A percentile compares a stretch with the other conserved stretches of the same genome.
These are phyloP conservation scores for Cynocephalus volans DNA, from an alignment of 2,113 vertebrate species.

Conservation along the genomic window DNA sequence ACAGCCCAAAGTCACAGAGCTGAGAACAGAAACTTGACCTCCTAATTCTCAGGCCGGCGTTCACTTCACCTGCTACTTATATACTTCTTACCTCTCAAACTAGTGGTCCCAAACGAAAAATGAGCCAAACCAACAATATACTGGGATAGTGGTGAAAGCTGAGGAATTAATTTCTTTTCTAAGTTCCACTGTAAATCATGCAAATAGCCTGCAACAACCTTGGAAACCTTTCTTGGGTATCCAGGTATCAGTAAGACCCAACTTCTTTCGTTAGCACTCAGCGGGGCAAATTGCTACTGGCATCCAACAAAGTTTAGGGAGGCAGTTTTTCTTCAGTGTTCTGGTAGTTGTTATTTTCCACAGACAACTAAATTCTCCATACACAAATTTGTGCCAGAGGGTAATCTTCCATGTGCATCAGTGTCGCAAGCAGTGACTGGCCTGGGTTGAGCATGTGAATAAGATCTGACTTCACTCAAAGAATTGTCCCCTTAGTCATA, in stretches of 20 bases:
- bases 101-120: conserved; percentile 26
- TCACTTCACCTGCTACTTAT: conserved; percentile 3
- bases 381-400: conserved; percentile 77
- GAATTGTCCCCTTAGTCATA: neutral
- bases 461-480: conserved; percentile 64
- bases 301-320: conserved; percentile 7
- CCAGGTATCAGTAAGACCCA: conserved; percentile 30
- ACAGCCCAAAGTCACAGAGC: conserved; percentile 32
- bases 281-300: neutral
- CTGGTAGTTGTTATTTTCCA: conserved; percentile 83
- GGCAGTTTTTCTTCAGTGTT: conserved; percentile 51
- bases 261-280: conserved; percentile 22
- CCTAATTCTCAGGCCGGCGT: conserved; percentile 17
- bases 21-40: conserved; percentile 44
- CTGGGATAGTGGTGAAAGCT: neutral
- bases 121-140: conserved; percentile 19
- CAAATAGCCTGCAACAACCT: conserved; percentile 21
- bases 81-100: conserved; percentile 63
- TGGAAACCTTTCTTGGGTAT: conserved; percentile 34
- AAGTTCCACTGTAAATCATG: conserved; percentile 8
- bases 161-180: conserved; percentile 45
- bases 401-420: conserved; percentile 81
- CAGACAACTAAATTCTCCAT: conserved; percentile 80
- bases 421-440: conserved; percentile 72
- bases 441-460: conserved; percentile 59